Evolutionary conservation across 1,140 invertebrate species (phyloP), one percentile per base, ranked within the genome.

Genomic region (Drosophila bifasciata): DNA sequence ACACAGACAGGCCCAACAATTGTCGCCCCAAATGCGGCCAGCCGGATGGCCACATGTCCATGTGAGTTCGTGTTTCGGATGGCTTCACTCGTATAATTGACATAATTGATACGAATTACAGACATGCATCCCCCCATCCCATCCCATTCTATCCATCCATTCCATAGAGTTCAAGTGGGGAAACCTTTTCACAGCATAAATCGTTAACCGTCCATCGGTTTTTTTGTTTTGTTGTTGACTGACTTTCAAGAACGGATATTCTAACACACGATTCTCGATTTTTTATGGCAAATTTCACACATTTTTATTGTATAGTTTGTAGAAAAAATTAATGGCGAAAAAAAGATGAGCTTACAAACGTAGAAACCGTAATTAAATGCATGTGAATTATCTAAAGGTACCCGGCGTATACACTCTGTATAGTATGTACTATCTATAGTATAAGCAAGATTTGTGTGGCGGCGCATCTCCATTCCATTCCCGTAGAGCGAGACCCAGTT

Each of bases 291-390:
- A 80, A 74, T 50, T 72, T 68, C 53, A 55, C 52, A 77, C 64
- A 40, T 75, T 63, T 53, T 40, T 51, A 28, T 32, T 51, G n/a
- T 70, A 52, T 19, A 52, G 46, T 48, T 67, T 55, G 17, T 69
- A 66, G 52, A 49, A 55, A 48, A 72, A 44, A 32, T 69, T 36
- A 56, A 63, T 51, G 9, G 28, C 21, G 41, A 74, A 59, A 53
- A 59, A 80, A 64, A 23, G 32, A 36, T 36, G 32, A 36, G 32
- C 32, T 77, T 59, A 68, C 81, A 71, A 80, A 53, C 69, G 59
- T 86, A 77, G 57, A 59, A 60, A 59, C 62, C 41, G 44, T 85
- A 77, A 77, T 74, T 85, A 85, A 85, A 85, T 85, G 81, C 81
- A 85, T 55, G 73, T 74, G 80, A 51, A 16, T 43, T 43, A 25